Percentiles rank a stretch among this genome's conserved stretches.
Evolutionary conservation across 1,140 invertebrate genomes (phyloP).

Genomic region (Macrocentrus cingulum): DNA sequence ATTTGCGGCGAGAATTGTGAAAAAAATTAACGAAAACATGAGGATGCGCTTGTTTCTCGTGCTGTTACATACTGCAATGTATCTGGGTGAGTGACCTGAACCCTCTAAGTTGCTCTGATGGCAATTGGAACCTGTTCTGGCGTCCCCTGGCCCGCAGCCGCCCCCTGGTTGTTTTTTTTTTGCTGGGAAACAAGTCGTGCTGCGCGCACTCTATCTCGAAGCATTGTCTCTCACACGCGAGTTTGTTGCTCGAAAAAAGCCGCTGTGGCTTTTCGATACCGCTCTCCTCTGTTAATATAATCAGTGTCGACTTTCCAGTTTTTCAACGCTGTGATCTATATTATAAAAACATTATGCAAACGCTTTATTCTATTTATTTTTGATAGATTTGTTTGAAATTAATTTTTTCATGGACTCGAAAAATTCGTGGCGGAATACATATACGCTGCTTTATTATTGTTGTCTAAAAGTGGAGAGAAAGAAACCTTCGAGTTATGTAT

Average conservation of each 20-base stretch:
- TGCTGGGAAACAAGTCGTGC: constrained; percentile 5
- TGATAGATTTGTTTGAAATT: too few relatives aligned
- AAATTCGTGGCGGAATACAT: too few relatives aligned
- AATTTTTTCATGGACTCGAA: too few relatives aligned
- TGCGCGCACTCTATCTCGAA: neutral
- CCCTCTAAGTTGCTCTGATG: constrained; percentile 35
- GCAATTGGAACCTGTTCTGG: constrained; percentile 43
- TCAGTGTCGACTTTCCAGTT: too few relatives aligned
- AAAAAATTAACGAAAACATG: neutral
- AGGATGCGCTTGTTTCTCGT: constrained; percentile 36
- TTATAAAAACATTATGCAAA: too few relatives aligned
- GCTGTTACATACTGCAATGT: constrained; percentile 51
- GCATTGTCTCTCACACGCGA: constrained; percentile 16
- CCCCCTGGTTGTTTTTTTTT: constrained; percentile 16
- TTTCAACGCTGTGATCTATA: too few relatives aligned
- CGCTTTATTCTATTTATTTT: too few relatives aligned
- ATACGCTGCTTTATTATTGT: too few relatives aligned
- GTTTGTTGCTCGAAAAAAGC: constrained; percentile 3
- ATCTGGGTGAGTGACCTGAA: constrained; percentile 55
- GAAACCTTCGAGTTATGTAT: constrained; percentile 5
- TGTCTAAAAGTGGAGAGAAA: too few relatives aligned
- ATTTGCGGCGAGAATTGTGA: neutral
- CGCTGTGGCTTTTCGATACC: neutral
- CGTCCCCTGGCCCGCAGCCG: constrained; percentile 15
- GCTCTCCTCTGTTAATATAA: too few relatives aligned